Conservation (phyloP, 2,797 vertebrate species). For the Anisognathus igniventris region DNA sequence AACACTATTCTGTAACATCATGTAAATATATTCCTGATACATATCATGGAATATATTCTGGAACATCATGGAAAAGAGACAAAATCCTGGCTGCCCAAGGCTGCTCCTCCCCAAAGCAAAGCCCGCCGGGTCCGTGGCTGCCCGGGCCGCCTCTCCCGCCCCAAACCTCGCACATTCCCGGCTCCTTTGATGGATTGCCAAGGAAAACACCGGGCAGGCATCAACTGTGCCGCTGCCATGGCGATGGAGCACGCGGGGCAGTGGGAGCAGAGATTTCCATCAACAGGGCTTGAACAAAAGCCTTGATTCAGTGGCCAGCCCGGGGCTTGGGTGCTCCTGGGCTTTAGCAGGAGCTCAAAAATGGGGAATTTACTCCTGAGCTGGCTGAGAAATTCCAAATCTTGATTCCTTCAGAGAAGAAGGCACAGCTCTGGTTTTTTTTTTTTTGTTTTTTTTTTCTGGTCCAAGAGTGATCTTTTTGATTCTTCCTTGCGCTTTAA, state of each 20-base stretch:
- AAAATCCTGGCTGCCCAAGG: not conserved
- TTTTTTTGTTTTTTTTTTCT: not conserved
- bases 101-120: conserved; percentile 22
- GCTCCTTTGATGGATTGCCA: conserved; percentile 80
- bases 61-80: not conserved
- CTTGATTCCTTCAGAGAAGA: not conserved
- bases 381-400: not conserved
- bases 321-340: conserved; percentile 63
- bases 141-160: conserved; percentile 22
- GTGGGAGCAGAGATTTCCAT: conserved; percentile 79
- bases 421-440: not conserved
- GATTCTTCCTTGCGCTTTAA: not conserved
- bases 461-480: not conserved
- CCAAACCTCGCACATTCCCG: conserved; percentile 68
- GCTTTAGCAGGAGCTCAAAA: conserved; percentile 61
- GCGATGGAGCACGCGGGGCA: conserved; percentile 68
- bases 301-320: conserved; percentile 76
- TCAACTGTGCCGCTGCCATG: conserved; percentile 67
- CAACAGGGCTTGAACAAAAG: conserved; percentile 76
- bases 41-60: not conserved
- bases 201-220: conserved; percentile 78
- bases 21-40: not conserved
- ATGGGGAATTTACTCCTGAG: conserved; percentile 4
- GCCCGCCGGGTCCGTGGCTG: not conserved
- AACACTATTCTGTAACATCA: not conserved